A percentile compares a stretch with the other conserved stretches of the same genome.
These are phyloP conservation scores for Drusus annulatus DNA, from an alignment of 1,140 invertebrate species.

Conservation along the genomic window DNA sequence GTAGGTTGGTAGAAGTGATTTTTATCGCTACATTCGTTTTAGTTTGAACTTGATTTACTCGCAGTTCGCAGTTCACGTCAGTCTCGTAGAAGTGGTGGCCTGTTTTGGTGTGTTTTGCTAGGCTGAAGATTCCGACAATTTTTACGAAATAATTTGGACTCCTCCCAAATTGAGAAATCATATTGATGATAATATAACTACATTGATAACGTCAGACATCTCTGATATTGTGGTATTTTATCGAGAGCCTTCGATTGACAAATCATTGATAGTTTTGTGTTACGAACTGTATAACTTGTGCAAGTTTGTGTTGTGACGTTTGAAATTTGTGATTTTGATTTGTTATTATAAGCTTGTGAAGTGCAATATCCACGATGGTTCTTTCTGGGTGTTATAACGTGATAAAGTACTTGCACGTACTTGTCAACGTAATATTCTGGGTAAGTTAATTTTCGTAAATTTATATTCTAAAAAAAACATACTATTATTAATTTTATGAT, in stretches of 20 bases:
- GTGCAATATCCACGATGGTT: conserved; percentile 70
- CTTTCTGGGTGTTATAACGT: conserved; percentile 78
- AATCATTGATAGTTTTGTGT: neutral
- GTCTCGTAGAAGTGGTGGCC: neutral
- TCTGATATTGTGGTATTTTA: conserved; percentile 9
- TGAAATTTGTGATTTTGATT: conserved; percentile 42
- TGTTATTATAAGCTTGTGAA: conserved; percentile 32
- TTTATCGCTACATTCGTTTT: neutral
- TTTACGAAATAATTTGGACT: conserved; percentile 13
- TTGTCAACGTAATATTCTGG: conserved; percentile 82
- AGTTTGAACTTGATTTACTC: too few species aligned
- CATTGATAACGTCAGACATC: neutral
- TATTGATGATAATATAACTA: conserved; percentile 4
- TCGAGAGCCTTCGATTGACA: neutral
- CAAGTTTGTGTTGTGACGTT: conserved; percentile 51
- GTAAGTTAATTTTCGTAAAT: conserved; percentile 68
- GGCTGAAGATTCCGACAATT: neutral
- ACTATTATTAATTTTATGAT: neutral
- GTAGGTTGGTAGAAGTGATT: neutral
- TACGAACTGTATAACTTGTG: conserved; percentile 22
- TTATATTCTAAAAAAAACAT: neutral
- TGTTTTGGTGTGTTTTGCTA: too few species aligned
- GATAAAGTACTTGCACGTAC: conserved; percentile 79
- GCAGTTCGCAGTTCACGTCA: conserved; percentile 1
- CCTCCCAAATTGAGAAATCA: conserved; percentile 26